Base-by-base conservation (phyloP, 1,140 invertebrate species). In the Megalonaias nervosa region DNA sequence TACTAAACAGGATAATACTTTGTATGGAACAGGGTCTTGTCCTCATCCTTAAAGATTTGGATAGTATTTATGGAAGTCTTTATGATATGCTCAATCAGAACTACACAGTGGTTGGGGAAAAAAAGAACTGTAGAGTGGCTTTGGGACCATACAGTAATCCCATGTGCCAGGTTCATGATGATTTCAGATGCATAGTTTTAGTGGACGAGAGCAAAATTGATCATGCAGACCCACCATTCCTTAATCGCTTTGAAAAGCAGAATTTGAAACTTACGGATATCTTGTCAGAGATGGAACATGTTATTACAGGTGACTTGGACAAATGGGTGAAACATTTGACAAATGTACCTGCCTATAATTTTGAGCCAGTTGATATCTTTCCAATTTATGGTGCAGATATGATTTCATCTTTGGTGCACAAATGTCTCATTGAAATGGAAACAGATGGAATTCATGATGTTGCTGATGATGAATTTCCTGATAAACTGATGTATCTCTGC, bases 81-180 rank as follows among this genome's bases (percentile, higher is more conserved):
- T 88, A 88, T 82, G 86, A 88, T 66, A 86, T 87, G 81, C 62
- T 88, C 0, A 88, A 88, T 77, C 87, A 88, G 58, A 87, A 88
- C 69, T 87, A 87, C 62, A 84, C 84, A 57, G 67, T 81, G 58
- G 84, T 86, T 72, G 85, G 85, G 2, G 80, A 82, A 62, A 87
- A 86, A 31, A 86, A 83, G 58, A 83, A 82, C 62, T 86, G 85
- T 67, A 66, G 84, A 60, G 79, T 87, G 23, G 86, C 85, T 1
- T 70, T 84, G 12, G 86, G 85, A 31, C 82, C 83, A 13, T 84
- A 84, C 62, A 85, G 85, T 58, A 86, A 87, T 69, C 84, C 85
- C n/a, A 83, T 86, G 58, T 87, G 86, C 71, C 80, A n/a, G n/a
- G n/a, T n/a, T n/a, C n/a, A n/a, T n/a, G n/a, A n/a, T n/a, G n/a